These are phyloP conservation scores for Eumaeus atala DNA, from an alignment of 1,140 invertebrate genomes.

Conservation along the genomic window DNA sequence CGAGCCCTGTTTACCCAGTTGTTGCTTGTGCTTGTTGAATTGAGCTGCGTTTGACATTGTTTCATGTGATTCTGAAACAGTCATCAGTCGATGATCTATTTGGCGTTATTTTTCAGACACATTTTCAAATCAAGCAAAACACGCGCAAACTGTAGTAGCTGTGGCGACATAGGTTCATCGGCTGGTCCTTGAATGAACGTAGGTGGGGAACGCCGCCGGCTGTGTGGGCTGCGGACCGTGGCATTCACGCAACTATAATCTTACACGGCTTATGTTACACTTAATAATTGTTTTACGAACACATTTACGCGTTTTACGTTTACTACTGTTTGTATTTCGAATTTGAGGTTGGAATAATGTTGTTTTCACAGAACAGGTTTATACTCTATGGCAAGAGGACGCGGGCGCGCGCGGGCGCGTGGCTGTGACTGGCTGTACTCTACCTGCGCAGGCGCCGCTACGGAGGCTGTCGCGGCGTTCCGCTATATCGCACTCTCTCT, in stretches of 20 bases:
- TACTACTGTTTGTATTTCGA: constrained; percentile 18
- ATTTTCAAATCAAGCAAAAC: constrained; percentile 49
- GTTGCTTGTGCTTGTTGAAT: constrained; percentile 66
- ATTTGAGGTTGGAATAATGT: constrained; percentile 38
- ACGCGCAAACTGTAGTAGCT: constrained; percentile 39
- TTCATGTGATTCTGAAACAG: constrained; percentile 40
- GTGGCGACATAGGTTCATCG: constrained; percentile 62
- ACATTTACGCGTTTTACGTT: constrained; percentile 15
- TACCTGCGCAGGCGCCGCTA: constrained; percentile 36
- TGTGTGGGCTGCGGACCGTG: constrained; percentile 64
- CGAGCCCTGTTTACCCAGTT: constrained; percentile 67
- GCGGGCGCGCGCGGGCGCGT: constrained; percentile 57
- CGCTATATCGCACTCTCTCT: constrained; percentile 45
- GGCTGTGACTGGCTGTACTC: constrained; percentile 45
- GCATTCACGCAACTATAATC: constrained; percentile 58
- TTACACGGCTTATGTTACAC: constrained; percentile 28
- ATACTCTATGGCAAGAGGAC: constrained; percentile 39
- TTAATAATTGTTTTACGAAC: constrained; percentile 8
- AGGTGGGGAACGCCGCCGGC: constrained; percentile 64
- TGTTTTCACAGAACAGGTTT: constrained; percentile 44
- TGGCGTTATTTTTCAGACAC: constrained; percentile 32
- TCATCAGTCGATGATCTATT: constrained; percentile 42
- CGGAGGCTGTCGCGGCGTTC: constrained; percentile 45
- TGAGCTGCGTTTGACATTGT: constrained; percentile 66
- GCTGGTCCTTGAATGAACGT: constrained; percentile 66